phyloP scores from a whole-genome alignment of 2,113 vertebrate species.

The Atherinomorus stipes region DNA sequence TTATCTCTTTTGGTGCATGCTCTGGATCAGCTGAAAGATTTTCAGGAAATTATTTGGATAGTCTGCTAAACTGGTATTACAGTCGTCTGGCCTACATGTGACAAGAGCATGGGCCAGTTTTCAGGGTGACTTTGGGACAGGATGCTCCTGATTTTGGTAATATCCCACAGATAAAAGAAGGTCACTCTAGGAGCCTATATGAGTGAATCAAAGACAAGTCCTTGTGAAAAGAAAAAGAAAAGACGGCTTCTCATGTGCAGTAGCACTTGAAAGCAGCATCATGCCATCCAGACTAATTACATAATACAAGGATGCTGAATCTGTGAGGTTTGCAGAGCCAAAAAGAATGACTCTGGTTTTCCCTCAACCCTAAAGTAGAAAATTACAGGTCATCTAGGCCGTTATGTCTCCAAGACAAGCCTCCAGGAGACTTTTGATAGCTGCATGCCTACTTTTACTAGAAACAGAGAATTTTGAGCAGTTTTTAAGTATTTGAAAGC shows the following conservation, averaged over 20 bases:
- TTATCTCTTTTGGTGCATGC: background rate
- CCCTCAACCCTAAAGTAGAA: background rate
- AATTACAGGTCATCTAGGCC: no score
- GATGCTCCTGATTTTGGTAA: background rate
- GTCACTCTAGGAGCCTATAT: no score
- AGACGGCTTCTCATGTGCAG: background rate
- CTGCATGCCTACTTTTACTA: background rate
- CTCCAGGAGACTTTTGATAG: background rate
- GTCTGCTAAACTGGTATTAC: background rate
- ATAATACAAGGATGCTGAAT: background rate
- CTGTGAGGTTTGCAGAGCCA: background rate
- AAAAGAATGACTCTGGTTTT: background rate
- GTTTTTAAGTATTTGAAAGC: background rate
- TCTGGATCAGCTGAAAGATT: background rate
- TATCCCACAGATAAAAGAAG: background rate
- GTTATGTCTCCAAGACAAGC: background rate
- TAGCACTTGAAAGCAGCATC: no score
- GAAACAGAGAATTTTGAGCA: background rate
- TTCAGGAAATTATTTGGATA: background rate
- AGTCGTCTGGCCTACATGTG: background rate
- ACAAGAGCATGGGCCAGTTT: background rate
- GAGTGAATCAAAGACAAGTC: no score
- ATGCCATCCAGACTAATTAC: background rate
- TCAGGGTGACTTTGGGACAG: background rate
- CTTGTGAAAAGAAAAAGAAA: no score